Conservation (phyloP, 2,113 vertebrate species). For the Chionodraco myersi region DNA sequence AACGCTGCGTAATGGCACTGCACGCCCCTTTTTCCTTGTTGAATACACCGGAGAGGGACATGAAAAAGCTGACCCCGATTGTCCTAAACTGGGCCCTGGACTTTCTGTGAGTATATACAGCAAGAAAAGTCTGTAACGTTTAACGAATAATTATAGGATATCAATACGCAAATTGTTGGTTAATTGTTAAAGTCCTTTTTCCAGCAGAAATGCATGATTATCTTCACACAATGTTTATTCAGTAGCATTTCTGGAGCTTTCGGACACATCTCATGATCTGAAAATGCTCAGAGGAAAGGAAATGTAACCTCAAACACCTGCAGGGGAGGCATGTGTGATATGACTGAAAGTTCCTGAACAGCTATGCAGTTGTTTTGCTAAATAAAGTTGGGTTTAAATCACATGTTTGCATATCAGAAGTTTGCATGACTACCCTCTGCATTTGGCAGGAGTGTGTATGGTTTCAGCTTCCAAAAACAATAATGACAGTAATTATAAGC, state of each 20-base stretch:
- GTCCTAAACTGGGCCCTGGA: conserved; percentile 84
- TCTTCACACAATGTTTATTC: background rate
- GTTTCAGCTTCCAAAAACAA: too few species aligned
- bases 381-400: background rate
- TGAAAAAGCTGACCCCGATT: conserved; percentile 70
- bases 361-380: background rate
- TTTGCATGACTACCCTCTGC: too few species aligned
- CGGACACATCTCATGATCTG: background rate
- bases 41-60: conserved; percentile 85
- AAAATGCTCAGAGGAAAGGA: background rate
- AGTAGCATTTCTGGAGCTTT: background rate
- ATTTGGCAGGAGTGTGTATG: too few species aligned
- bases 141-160: background rate
- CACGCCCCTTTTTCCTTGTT: conserved; percentile 81
- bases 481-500: too few species aligned
- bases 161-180: background rate
- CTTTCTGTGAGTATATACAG: conserved; percentile 76
- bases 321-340: background rate
- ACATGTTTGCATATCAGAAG: too few species aligned
- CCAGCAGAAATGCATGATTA: background rate
- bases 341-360: background rate
- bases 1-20: conserved; percentile 73
- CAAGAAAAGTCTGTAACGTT: background rate
- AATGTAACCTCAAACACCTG: background rate
- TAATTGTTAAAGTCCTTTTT: too few species aligned